phyloP scores from a whole-genome alignment of 2,113 vertebrate species.

The Sinocyclocheilus grahami region DNA sequence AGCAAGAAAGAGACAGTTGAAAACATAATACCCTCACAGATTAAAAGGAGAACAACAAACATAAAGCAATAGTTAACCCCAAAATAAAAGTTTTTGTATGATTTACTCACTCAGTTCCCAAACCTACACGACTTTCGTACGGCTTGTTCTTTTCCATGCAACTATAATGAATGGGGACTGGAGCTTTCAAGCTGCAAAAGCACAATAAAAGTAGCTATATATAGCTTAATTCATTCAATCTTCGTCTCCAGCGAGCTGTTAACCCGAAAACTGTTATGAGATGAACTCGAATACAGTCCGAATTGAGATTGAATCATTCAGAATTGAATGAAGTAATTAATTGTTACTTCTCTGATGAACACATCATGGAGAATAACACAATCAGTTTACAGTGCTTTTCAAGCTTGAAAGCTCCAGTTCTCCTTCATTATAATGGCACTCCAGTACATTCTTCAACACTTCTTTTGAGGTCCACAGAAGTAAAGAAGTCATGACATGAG shows the following conservation, averaged over 20 bases:
- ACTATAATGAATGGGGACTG: background rate
- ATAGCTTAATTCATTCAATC: too few relatives aligned
- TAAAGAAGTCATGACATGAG: background rate
- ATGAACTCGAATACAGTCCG: too few relatives aligned
- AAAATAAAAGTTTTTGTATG: background rate
- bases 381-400: too few relatives aligned
- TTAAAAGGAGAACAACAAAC: background rate
- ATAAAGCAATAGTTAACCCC: background rate
- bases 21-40: background rate
- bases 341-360: too few relatives aligned
- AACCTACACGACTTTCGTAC: background rate
- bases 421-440: background rate
- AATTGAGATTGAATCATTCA: too few relatives aligned
- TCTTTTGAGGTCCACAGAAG: background rate
- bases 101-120: background rate
- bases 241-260: too few relatives aligned
- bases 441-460: background rate
- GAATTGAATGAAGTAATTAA: too few relatives aligned
- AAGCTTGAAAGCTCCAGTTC: background rate
- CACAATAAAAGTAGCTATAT: background rate
- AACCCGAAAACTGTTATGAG: too few relatives aligned
- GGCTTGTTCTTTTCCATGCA: background rate
- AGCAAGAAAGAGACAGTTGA: background rate
- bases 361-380: too few relatives aligned
- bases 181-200: background rate